Percentiles rank a stretch among this genome's conserved stretches.
These are phyloP conservation scores for Porites lobata DNA, from an alignment of 92 coral and sea anemone genomes.

Conservation along the genomic window DNA sequence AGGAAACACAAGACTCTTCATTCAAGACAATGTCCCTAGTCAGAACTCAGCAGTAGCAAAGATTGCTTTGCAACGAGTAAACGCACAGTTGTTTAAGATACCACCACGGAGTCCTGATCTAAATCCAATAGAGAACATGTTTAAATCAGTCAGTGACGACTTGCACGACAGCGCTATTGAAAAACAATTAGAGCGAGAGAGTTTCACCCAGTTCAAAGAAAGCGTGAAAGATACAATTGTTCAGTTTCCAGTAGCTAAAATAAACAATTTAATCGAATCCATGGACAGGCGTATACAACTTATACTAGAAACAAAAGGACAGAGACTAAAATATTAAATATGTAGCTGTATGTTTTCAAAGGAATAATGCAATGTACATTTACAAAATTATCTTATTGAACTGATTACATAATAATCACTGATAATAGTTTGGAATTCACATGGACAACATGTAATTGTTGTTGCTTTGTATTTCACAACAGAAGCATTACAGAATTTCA, in stretches of 20 bases:
- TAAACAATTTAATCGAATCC: not conserved
- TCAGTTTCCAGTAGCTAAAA: not conserved
- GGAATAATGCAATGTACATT: not conserved
- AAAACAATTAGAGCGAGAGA: not conserved
- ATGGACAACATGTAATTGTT: not conserved
- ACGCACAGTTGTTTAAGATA: not conserved
- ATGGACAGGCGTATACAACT: not conserved
- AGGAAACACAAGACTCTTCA: slow-evolving; percentile 19
- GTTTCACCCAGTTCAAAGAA: not conserved
- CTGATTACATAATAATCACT: not conserved
- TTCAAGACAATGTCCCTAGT: slow-evolving; percentile 14
- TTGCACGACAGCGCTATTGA: not conserved
- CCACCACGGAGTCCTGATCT: too few relatives aligned
- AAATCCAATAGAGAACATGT: too few relatives aligned
- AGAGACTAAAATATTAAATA: not conserved
- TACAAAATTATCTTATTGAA: too few relatives aligned
- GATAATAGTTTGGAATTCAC: not conserved
- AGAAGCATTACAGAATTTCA: too few relatives aligned
- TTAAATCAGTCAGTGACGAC: not conserved
- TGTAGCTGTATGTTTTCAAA: too few relatives aligned
- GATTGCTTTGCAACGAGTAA: not conserved
- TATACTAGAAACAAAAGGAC: not conserved
- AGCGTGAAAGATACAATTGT: not conserved
- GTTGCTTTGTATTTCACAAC: too few relatives aligned
- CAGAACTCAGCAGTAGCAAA: slow-evolving; percentile 21